Conservation (phyloP, 2,797 vertebrate genomes). For the Tolypeutes matacus region DNA sequence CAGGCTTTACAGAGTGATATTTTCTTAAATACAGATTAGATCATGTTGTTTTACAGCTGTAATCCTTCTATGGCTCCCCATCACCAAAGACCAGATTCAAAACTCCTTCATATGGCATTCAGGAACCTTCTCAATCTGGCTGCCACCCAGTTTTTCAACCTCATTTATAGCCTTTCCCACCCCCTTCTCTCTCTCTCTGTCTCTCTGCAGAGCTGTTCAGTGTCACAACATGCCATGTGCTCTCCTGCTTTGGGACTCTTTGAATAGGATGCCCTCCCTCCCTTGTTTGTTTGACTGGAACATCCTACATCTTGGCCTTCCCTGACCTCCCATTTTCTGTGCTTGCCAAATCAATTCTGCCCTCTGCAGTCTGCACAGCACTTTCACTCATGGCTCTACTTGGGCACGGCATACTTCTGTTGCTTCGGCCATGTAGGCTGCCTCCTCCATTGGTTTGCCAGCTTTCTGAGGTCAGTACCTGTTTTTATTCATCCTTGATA, state of each 20-base stretch:
- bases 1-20: background rate
- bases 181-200: background rate
- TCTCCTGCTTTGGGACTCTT: background rate
- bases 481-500: background rate
- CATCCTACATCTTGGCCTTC: background rate
- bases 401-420: background rate
- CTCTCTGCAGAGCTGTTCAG: background rate
- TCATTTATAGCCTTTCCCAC: background rate
- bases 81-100: background rate
- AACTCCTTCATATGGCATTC: background rate
- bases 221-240: background rate
- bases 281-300: background rate
- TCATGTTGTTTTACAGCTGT: background rate
- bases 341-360: background rate
- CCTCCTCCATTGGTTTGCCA: background rate
- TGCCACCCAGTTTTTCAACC: background rate
- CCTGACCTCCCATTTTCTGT: background rate
- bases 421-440: background rate
- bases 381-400: background rate
- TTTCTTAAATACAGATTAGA: background rate
- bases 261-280: background rate
- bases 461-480: background rate
- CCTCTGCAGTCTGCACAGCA: background rate
- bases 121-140: background rate
- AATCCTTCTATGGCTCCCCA: background rate